These are phyloP conservation scores for Drosophila triauraria DNA, from an alignment of 1,140 invertebrate species.

Conservation along the genomic window DNA sequence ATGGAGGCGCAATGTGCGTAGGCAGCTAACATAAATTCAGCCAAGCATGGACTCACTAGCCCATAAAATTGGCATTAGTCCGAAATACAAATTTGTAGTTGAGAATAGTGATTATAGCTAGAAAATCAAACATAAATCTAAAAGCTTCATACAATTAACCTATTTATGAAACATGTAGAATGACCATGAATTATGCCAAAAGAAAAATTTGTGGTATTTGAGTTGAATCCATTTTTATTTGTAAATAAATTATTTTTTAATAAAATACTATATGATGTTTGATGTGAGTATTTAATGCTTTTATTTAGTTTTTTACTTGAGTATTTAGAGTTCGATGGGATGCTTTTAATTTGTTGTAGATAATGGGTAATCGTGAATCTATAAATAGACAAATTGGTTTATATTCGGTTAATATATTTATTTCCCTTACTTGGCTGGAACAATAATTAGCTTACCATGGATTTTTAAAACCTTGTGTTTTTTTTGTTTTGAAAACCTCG, in stretches of 20 bases:
- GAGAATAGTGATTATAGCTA: neutral
- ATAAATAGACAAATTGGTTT: neutral
- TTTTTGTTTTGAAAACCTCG: neutral
- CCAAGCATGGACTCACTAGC: slow-evolving; percentile 12
- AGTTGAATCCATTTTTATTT: too few relatives aligned
- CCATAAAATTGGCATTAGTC: slow-evolving; percentile 11
- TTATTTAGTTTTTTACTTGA: neutral
- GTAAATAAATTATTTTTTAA: too few relatives aligned
- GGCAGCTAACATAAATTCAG: slow-evolving; percentile 37
- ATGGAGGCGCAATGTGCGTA: slow-evolving; percentile 39
- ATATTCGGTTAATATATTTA: too few relatives aligned
- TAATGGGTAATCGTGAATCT: neutral
- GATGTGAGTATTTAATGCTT: neutral
- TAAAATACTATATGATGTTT: neutral
- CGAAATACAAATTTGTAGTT: neutral
- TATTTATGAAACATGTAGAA: too few relatives aligned
- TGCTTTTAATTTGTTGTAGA: too few relatives aligned
- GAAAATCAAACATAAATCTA: neutral
- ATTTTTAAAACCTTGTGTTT: too few relatives aligned
- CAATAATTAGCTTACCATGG: too few relatives aligned
- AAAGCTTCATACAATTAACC: neutral
- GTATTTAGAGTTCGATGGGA: neutral
- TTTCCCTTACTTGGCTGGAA: neutral
- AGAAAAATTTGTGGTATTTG: neutral
- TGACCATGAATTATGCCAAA: neutral